Evolutionary conservation across 2,888 invertebrate genomes (phyloP).

Genomic region (Drosophila niveifrons): DNA sequence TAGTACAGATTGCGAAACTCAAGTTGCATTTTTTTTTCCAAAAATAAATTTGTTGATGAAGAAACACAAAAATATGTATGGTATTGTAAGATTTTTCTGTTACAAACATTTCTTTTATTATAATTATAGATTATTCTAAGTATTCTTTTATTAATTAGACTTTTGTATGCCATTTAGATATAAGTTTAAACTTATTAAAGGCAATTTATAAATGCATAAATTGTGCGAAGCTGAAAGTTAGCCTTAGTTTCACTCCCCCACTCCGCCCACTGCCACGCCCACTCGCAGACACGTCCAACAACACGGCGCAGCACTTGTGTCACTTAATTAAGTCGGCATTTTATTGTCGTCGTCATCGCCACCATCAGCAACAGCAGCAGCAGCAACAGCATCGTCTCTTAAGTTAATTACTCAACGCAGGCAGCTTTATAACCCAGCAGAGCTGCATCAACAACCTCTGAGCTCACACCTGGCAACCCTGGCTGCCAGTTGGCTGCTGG

Average conservation of each 20-base stretch:
- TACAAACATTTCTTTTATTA: too few species aligned
- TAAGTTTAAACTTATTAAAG: constrained; percentile 17
- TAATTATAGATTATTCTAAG: too few species aligned
- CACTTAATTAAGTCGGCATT: constrained; percentile 80
- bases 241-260: constrained; percentile 1
- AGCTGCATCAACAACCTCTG: constrained; percentile 15
- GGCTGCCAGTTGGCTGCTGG: too few species aligned
- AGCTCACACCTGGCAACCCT: constrained; percentile 12
- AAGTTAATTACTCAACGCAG: constrained; percentile 76
- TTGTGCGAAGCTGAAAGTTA: constrained; percentile 37
- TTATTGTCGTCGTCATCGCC: constrained; percentile 64
- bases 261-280: background rate
- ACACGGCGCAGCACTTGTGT: constrained; percentile 67
- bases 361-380: constrained; percentile 20
- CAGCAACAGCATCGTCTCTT: constrained; percentile 56
- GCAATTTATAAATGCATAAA: constrained; percentile 37
- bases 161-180: background rate
- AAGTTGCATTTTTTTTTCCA: too few species aligned
- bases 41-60: too few species aligned
- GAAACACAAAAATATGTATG: too few species aligned
- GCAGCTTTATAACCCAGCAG: constrained; percentile 25
- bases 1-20: too few species aligned
- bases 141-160: too few species aligned
- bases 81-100: background rate
- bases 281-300: constrained; percentile 27